Base-by-base conservation (phyloP, 1,140 invertebrate species). In the Drosophila parabipectinata region DNA sequence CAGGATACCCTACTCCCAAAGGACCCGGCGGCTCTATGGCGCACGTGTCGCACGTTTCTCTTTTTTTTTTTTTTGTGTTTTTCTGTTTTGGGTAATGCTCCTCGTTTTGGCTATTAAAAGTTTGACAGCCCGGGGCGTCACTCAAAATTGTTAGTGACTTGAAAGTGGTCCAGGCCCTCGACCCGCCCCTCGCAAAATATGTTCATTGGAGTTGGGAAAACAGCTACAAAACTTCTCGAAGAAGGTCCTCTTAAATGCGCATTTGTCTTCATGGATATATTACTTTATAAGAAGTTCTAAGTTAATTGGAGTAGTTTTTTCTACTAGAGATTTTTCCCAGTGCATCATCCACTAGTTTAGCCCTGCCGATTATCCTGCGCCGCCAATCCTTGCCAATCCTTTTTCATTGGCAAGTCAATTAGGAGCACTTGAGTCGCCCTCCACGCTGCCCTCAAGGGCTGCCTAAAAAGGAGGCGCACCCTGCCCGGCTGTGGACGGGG, bases 81-180 rank as follows among this genome's bases (percentile, higher is more conserved):
- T 44, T 37, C 4, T 10, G 10, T 37, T 37, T 37, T n/a, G 6
- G 21, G 15, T 26, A 24, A 28, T 1, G 26, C 60, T 15, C 32
- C 39, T 47, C 75, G 54, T 55, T 77, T 78, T 53, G 78, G 79
- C 67, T 74, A 78, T 79, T 82, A 83, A 83, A 83, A 83, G 59
- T 82, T 82, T 68, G 52, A 73, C 59, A 62, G 68, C 79, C 63
- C 21, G 58, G 62, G 56, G 79, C 63, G 55, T 77, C 67, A 58
- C 68, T 82, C 79, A 82, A 81, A 44, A 82, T 81, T 81, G 78
- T 77, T 78, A 77, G 61, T 78, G 73, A 53, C 77, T 53, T 61
- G 57, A 59, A 68, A 68, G 37, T 69, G 56, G 59, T 72, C 41
- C 45, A 3, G 44, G 44, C 34, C 34, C 10, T 37, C 32, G 9